These are phyloP conservation scores for Pelusios castaneus DNA, from an alignment of 2,113 vertebrate species.

Conservation along the genomic window DNA sequence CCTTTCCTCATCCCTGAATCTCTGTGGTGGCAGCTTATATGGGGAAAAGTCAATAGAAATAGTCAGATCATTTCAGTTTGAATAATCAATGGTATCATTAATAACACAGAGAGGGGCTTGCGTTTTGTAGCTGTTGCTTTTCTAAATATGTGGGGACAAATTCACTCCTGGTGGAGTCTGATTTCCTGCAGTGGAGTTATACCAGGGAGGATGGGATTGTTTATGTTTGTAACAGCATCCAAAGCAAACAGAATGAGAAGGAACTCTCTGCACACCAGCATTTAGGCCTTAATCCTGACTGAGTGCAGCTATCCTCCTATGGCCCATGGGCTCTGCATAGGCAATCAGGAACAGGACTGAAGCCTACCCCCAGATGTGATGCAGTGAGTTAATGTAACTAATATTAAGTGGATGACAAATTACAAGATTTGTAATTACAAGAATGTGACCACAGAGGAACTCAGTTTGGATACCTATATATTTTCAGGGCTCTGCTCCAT, in stretches of 20 bases:
- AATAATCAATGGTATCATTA: neutral
- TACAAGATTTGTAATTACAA: no score
- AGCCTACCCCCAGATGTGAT: neutral
- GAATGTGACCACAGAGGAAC: neutral
- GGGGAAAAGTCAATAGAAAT: neutral
- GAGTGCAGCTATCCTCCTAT: neutral
- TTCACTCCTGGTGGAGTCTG: neutral
- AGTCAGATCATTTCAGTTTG: neutral
- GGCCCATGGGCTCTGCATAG: neutral
- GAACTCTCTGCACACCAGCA: neutral
- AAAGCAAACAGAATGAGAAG: neutral
- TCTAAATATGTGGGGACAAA: neutral
- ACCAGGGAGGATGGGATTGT: neutral
- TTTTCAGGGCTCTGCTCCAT: neutral
- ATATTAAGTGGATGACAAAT: neutral
- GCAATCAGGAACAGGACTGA: neutral
- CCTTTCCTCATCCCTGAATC: neutral
- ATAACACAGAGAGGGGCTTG: neutral
- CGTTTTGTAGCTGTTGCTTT: neutral
- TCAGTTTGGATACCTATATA: neutral
- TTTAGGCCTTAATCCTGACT: neutral
- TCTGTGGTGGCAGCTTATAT: accelerated
- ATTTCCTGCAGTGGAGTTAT: neutral
- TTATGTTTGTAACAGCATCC: neutral
- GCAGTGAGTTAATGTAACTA: neutral